phyloP scores from a whole-genome alignment of 64 coral and sea anemone species.

The Dendrophyllia cribrosa region DNA sequence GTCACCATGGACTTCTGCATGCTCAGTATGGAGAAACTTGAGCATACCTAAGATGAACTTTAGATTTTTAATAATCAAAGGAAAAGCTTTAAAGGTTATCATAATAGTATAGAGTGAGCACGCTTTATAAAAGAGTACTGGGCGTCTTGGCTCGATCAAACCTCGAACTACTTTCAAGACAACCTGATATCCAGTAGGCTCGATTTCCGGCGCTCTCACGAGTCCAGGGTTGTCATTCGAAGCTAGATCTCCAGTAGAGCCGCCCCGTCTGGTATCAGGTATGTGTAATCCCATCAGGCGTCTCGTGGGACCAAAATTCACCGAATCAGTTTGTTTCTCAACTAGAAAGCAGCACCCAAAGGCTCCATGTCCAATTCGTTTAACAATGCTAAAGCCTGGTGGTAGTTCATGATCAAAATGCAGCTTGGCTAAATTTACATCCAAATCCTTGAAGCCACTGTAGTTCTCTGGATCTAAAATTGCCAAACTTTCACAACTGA shows the following conservation, averaged over 20 bases:
- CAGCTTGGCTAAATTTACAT: constrained; percentile 17
- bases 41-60: constrained; percentile 6
- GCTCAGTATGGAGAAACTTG: not conserved
- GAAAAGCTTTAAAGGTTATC: constrained; percentile 7
- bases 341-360: constrained; percentile 14
- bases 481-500: not conserved
- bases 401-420: constrained; percentile 30
- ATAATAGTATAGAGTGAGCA: constrained; percentile 1
- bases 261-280: too few relatives aligned
- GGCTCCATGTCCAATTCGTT: constrained; percentile 1
- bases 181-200: not conserved
- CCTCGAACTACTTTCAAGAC: not conserved
- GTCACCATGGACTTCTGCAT: not conserved
- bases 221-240: not conserved
- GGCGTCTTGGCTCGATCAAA: not conserved
- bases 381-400: not conserved
- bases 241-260: too few relatives aligned
- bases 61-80: constrained; percentile 1
- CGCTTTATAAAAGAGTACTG: constrained; percentile 1
- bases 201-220: too few relatives aligned
- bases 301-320: not conserved
- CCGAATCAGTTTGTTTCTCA: not conserved
- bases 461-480: not conserved
- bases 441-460: constrained; percentile 26
- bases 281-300: too few relatives aligned